Conservation (phyloP, 2,888 invertebrate genomes). For the Conops quadrifasciatus region DNA sequence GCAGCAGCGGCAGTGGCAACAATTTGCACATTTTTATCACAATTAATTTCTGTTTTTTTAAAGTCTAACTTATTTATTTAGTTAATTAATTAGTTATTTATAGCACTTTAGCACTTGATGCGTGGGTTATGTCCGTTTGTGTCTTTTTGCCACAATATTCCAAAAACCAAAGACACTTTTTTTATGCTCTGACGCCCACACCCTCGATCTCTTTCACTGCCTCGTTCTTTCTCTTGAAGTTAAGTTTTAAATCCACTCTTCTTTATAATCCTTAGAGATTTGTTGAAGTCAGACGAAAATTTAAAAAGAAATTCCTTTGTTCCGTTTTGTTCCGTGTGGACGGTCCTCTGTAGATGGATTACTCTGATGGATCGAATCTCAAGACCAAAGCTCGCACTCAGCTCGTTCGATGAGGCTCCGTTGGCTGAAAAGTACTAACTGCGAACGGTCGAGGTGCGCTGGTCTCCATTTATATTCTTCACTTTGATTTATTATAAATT, state of each 20-base stretch:
- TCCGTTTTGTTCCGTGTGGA: background rate
- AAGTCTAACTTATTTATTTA: slow-evolving; percentile 9
- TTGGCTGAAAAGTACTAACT: slow-evolving; percentile 65
- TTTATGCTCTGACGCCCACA: slow-evolving; percentile 34
- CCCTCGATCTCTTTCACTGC: slow-evolving; percentile 35
- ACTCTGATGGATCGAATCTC: slow-evolving; percentile 42
- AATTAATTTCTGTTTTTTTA: slow-evolving; percentile 12
- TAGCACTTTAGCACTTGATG: slow-evolving; percentile 44
- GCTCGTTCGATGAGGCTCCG: slow-evolving; percentile 62
- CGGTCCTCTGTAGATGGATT: slow-evolving; percentile 31
- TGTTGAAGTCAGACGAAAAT: no score
- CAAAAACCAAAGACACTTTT: background rate
- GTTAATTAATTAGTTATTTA: slow-evolving; percentile 29
- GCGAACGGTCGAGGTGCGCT: slow-evolving; percentile 61
- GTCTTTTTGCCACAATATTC: slow-evolving; percentile 21
- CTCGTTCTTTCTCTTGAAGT: slow-evolving; percentile 1
- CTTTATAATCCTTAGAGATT: slow-evolving; percentile 15
- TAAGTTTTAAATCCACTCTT: background rate
- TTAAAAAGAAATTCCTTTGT: slow-evolving; percentile 24
- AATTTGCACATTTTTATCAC: slow-evolving; percentile 56
- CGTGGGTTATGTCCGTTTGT: slow-evolving; percentile 24
- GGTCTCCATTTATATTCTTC: slow-evolving; percentile 66
- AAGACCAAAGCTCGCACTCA: slow-evolving; percentile 64
- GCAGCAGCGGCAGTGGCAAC: slow-evolving; percentile 52
- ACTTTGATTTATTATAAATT: slow-evolving; percentile 66